Base-by-base conservation (phyloP, 2,113 vertebrate genomes). In the Agapornis roseicollis region DNA sequence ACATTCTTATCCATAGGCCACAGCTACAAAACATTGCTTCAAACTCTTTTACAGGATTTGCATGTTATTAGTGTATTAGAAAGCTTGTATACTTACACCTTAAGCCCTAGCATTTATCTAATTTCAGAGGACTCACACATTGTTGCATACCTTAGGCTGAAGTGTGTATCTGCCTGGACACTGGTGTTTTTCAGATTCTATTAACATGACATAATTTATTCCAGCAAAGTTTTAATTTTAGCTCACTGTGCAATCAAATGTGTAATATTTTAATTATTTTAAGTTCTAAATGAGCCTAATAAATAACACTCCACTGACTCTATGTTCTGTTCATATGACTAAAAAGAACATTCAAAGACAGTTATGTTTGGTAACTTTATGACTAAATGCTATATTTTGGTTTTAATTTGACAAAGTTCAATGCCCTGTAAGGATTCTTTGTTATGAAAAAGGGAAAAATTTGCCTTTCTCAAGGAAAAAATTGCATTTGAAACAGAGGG, bases 171-270 rank as follows among this genome's bases (percentile, higher is more conserved):
- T 58, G 78, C 65, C 77, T 79, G 85, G 69, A 93, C 72, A 81
- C 44, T 81, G 69, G 17, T 87, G 77, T 87, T 96, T 92, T 89
- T 89, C 85, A 93, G 70, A 95, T 93, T 93, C 94, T 89, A 33
- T 72, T 85, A 76, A 81, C 20, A 37, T 93, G 88, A 95, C 77
- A 76, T 88, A 87, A 70, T 84, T 87, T 94, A 85, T 93, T 96
- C 90, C 85, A 92, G 83, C 44, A 89, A 92, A 74, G 77, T 78
- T 93, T 95, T 96, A 93, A 94, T 92, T 96, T 97, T 95, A 95
- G 80, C 56, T 92, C 49, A 70, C 63, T 79, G 44, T 74, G 55
- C 89, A 91, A 94, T 90, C 58, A 83, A 83, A 37, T 13, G 4
- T 88, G 76, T 37, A 89, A 27, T 28, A 93, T 72, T 94, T 93